A percentile compares a stretch with the other conserved stretches of the same genome.
These are phyloP conservation scores for Epinephelus awoara DNA, from an alignment of 2,797 vertebrate genomes.

Conservation along the genomic window DNA sequence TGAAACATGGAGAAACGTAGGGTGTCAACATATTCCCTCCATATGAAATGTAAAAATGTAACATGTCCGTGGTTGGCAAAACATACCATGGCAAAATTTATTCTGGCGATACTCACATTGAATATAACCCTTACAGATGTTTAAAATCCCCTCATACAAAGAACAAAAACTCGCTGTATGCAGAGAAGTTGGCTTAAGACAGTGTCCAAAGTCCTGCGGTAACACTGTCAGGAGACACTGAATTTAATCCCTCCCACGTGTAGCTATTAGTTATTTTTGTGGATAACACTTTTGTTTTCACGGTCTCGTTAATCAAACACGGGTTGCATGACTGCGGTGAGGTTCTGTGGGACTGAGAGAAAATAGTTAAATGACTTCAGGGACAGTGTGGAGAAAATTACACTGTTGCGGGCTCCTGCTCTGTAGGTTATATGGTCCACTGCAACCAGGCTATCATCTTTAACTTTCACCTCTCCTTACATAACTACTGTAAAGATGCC, in stretches of 20 bases:
- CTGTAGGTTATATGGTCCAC: conserved; percentile 1
- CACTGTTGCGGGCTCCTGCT: background rate
- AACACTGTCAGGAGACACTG: conserved; percentile 12
- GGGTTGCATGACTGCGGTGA: background rate
- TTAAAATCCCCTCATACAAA: background rate
- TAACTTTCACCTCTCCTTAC: conserved; percentile 38
- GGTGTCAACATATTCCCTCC: too few species aligned
- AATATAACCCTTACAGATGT: conserved; percentile 5
- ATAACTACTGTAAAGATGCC: conserved; percentile 23
- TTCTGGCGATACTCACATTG: background rate
- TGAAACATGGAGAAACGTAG: too few species aligned
- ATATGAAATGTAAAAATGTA: too few species aligned
- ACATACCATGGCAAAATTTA: too few species aligned
- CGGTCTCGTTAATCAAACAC: conserved; percentile 20
- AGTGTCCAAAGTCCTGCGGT: conserved; percentile 6
- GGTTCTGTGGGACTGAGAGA: conserved; percentile 3
- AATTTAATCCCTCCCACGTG: conserved; percentile 18
- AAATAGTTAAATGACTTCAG: conserved; percentile 20
- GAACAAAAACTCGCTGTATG: background rate
- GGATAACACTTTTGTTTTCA: conserved; percentile 36
- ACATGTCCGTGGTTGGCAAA: too few species aligned
- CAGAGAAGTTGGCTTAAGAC: conserved; percentile 8
- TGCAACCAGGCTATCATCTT: background rate
- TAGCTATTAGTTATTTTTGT: conserved; percentile 27
- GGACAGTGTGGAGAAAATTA: background rate